Conservation (phyloP, 2,797 vertebrate species). For the Catostomus latipinnis region DNA sequence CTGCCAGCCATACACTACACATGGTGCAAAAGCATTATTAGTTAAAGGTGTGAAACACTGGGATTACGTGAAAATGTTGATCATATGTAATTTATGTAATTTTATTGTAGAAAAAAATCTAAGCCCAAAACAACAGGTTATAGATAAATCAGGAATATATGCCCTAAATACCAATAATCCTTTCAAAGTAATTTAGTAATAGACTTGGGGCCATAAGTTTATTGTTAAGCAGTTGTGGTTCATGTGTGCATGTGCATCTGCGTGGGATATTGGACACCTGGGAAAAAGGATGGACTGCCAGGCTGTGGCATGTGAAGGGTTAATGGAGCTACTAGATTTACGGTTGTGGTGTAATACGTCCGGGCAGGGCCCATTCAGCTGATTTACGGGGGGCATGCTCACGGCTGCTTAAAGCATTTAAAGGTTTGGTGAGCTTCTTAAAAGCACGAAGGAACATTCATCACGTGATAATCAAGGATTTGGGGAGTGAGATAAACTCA, state of each 20-base stretch:
- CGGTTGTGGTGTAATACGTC: constrained; percentile 73
- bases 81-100: background rate
- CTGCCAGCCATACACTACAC: background rate
- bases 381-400: constrained; percentile 81
- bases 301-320: constrained; percentile 74
- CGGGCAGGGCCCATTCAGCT: constrained; percentile 58
- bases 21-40: background rate
- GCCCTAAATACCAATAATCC: background rate
- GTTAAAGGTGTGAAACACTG: background rate
- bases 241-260: constrained; percentile 46
- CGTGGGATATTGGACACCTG: constrained; percentile 76
- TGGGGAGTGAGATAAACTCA: constrained; percentile 19
- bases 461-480: constrained; percentile 50
- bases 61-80: background rate
- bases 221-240: background rate
- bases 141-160: background rate
- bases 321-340: constrained; percentile 81
- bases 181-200: constrained; percentile 6
- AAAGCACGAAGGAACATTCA: constrained; percentile 65
- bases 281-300: constrained; percentile 70
- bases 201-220: constrained; percentile 2
- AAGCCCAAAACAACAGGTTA: constrained; percentile 5
- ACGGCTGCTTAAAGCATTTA: constrained; percentile 82
- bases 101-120: background rate
- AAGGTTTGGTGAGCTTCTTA: constrained; percentile 74